Conservation (phyloP, 2,888 invertebrate species). For the Subacronicta megacephala region DNA sequence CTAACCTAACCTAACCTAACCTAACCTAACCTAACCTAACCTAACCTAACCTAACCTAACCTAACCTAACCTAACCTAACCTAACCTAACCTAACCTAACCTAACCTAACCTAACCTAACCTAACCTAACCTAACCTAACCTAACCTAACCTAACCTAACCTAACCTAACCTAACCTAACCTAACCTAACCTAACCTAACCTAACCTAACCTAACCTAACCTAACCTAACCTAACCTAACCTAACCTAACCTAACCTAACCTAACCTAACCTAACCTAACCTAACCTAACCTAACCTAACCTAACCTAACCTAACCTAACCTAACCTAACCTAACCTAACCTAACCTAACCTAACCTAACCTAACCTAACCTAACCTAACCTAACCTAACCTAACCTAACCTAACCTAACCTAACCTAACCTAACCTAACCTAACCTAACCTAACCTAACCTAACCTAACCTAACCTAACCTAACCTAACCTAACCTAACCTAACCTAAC, state of each 20-base stretch:
- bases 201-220: conserved; percentile 7
- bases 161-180: conserved; percentile 8
- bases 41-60: neutral
- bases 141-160: conserved; percentile 7
- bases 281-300: conserved; percentile 8
- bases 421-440: conserved; percentile 7
- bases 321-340: conserved; percentile 8
- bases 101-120: conserved; percentile 7
- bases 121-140: conserved; percentile 6
- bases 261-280: conserved; percentile 7
- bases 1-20: conserved; percentile 18
- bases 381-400: conserved; percentile 8
- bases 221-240: conserved; percentile 6
- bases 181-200: conserved; percentile 7
- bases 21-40: neutral
- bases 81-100: conserved; percentile 12
- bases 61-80: neutral
- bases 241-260: conserved; percentile 6
- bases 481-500: conserved; percentile 8
- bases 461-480: conserved; percentile 7
- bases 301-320: conserved; percentile 8
- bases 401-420: conserved; percentile 8
- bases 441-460: conserved; percentile 7
- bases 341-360: conserved; percentile 5
- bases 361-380: conserved; percentile 8